Conservation (phyloP, 2,888 invertebrate species). For the Heliconius erato region DNA sequence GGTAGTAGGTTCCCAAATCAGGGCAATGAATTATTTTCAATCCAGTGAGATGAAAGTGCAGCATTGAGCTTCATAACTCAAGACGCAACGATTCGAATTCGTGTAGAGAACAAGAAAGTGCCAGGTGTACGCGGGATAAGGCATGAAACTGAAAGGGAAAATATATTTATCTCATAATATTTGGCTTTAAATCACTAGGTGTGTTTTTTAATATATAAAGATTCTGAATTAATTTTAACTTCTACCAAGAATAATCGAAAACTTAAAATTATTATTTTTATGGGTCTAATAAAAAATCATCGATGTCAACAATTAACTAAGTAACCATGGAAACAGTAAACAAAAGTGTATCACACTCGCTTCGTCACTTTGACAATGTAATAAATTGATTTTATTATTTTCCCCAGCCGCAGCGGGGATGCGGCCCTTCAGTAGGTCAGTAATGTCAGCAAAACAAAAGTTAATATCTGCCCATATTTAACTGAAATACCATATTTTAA, state of each 20-base stretch:
- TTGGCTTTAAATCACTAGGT: too few species aligned
- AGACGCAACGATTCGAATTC: background rate
- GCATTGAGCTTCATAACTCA: background rate
- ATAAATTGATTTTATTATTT: constrained; percentile 34
- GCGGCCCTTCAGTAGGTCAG: constrained; percentile 38
- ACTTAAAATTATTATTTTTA: background rate
- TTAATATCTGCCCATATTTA: background rate
- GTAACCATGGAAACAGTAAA: background rate
- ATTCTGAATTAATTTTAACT: background rate
- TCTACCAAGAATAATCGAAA: background rate
- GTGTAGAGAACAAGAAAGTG: background rate
- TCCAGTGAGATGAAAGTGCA: background rate
- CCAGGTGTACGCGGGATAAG: background rate
- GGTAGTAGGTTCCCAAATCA: too few species aligned
- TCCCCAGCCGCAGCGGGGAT: constrained; percentile 37
- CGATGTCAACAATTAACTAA: constrained; percentile 7
- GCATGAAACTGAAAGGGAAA: background rate
- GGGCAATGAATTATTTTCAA: background rate
- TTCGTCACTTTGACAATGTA: constrained; percentile 8
- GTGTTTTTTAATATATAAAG: too few species aligned
- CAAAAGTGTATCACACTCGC: background rate
- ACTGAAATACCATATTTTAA: too few species aligned
- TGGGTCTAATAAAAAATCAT: background rate
- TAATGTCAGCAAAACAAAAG: constrained; percentile 29
- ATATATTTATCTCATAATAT: too few species aligned